Base-by-base conservation (phyloP, 1,140 invertebrate genomes). In the Drosophila nasuta region DNA sequence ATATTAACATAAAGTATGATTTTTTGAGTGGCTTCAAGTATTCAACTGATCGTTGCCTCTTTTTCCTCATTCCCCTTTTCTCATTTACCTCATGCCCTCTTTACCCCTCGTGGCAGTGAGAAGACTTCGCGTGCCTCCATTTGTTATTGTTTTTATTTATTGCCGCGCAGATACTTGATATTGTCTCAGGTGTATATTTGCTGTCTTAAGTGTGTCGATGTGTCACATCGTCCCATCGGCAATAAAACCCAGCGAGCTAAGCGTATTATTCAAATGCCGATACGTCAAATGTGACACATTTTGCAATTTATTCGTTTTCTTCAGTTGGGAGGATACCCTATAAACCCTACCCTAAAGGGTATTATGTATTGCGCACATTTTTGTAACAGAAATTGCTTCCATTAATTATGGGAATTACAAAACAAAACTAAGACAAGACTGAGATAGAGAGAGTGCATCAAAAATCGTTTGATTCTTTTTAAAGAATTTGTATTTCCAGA, bases 1-100 rank as follows among this genome's bases (percentile, higher is more conserved):
- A 77, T 72, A 67, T 77, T 60, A 62, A 67, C 67, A 43, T 71
- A 62, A 66, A 77, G 75, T 77, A 66, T 74, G 75, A 77, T 73
- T 73, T 74, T 57, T 67, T 62, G 75, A 77, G 75, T 13, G 13
- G 13, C 13, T 13, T 13, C 13, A 13, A 13, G 13, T 13, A 13
- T 13, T 13, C 13, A 13, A 13, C 13, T 13, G 13, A 13, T 13
- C 13, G 13, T 13, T 13, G 13, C 13, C 13, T 13, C 13, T 13
- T 13, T 4, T 30, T 3, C 11, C 17, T 5, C 45, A 1, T n/a
- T 30, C 28, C 13, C 4, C 20, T 20, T 20, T 33, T 5, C 28
- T 49, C 45, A 7, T 8, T n/a, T 1, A 5, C 7, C 38, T 41
- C 38, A 41, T 41, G 8, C 8, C 43, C 20, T 20, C 20, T 5